Percentiles rank a stretch among this genome's conserved stretches.
Evolutionary conservation across 2,888 invertebrate genomes (phyloP).

Genomic region (Diabrotica balteata): DNA sequence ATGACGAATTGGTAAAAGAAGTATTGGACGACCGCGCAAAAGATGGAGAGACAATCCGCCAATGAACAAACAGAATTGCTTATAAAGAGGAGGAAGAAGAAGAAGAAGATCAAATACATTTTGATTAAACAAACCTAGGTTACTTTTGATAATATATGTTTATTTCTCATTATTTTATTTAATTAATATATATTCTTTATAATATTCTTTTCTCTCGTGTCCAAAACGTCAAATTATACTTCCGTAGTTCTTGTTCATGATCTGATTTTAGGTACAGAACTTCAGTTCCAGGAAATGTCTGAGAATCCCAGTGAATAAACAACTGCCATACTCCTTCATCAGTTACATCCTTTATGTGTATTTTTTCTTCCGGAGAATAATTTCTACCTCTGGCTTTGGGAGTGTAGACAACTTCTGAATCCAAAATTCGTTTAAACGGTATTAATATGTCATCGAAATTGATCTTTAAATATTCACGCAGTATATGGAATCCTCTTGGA

Average conservation of each 20-base stretch:
- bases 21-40: too few species aligned
- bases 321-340: conserved; percentile 33
- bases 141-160: too few species aligned
- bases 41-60: too few species aligned
- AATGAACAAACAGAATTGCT: too few species aligned
- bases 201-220: conserved; percentile 10
- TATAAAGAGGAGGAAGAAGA: too few species aligned
- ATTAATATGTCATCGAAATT: conserved; percentile 24
- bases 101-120: too few species aligned
- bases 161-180: too few species aligned
- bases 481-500: conserved; percentile 35
- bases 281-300: conserved; percentile 21
- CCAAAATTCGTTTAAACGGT: conserved; percentile 27
- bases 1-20: too few species aligned
- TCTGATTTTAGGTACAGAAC: conserved; percentile 30
- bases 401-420: conserved; percentile 25
- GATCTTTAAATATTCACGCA: conserved; percentile 28
- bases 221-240: conserved; percentile 36
- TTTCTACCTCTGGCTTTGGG: conserved; percentile 1
- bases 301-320: conserved; percentile 40
- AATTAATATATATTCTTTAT: too few species aligned
- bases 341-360: conserved; percentile 34
- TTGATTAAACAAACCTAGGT: too few species aligned
- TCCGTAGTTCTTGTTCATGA: conserved; percentile 37
- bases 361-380: conserved; percentile 4